Evolutionary conservation across 1,140 invertebrate species (phyloP).

Genomic region (Branchinecta lindahli): DNA sequence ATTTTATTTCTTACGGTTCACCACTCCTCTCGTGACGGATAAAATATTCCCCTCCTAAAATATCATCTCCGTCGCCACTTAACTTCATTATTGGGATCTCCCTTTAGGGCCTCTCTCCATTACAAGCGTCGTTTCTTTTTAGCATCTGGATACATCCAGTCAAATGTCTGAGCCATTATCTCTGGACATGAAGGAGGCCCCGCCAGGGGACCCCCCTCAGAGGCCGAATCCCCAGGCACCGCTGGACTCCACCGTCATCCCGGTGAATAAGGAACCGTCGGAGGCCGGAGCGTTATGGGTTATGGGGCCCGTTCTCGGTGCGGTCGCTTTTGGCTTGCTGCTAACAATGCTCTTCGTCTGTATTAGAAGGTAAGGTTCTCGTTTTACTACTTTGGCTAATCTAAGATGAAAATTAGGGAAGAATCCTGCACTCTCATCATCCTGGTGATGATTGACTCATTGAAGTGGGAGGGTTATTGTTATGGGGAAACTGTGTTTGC

Average conservation of each 20-base stretch:
- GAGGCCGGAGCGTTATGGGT: constrained; percentile 76
- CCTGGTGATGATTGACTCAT: no score
- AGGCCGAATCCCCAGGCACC: constrained; percentile 61
- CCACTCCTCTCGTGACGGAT: no score
- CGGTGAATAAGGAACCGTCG: constrained; percentile 54
- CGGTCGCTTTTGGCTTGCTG: constrained; percentile 33
- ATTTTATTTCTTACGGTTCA: no score
- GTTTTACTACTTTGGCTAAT: neutral
- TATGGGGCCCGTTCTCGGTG: constrained; percentile 32
- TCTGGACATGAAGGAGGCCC: constrained; percentile 71
- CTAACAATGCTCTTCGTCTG: constrained; percentile 32
- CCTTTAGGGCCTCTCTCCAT: no score
- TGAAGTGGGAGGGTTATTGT: no score
- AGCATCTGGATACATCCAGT: constrained; percentile 83
- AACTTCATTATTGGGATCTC: no score
- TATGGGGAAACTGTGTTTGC: no score
- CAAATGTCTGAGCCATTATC: constrained; percentile 78
- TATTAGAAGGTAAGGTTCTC: constrained; percentile 28
- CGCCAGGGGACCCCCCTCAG: constrained; percentile 65
- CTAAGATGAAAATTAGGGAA: neutral
- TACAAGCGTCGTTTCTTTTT: constrained; percentile 21
- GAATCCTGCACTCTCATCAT: no score
- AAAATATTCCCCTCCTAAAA: no score
- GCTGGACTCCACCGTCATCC: constrained; percentile 50
- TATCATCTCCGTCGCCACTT: no score